phyloP scores from a whole-genome alignment of 2,113 vertebrate species.

The Pteruthius melanotis region DNA sequence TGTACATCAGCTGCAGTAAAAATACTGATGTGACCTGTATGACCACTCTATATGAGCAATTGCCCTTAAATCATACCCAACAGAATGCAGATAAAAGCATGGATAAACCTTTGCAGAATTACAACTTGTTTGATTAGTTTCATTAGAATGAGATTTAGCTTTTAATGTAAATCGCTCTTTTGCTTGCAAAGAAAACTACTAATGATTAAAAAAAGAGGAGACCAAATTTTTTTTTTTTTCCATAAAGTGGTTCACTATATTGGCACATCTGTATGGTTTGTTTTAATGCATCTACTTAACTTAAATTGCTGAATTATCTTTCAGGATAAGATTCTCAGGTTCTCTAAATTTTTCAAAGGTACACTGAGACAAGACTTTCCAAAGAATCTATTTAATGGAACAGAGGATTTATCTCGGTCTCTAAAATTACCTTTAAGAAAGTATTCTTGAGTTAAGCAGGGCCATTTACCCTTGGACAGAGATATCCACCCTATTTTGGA shows the following conservation, averaged over 20 bases:
- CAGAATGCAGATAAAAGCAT: background rate
- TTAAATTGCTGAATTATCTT: constrained; percentile 40
- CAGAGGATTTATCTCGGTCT: background rate
- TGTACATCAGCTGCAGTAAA: background rate
- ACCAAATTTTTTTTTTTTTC: background rate
- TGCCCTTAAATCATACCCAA: background rate
- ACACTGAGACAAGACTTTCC: background rate
- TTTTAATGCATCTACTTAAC: background rate
- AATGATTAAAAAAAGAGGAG: background rate
- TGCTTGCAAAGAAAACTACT: background rate
- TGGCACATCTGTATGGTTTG: background rate
- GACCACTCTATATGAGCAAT: background rate
- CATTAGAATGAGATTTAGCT: background rate
- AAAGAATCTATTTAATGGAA: background rate
- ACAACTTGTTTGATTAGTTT: background rate
- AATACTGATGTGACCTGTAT: background rate
- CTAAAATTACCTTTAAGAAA: background rate
- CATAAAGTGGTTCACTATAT: background rate
- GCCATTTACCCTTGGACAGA: background rate
- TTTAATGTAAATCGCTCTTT: constrained; percentile 1
- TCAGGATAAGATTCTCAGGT: background rate
- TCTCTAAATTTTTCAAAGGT: constrained; percentile 6
- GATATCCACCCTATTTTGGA: background rate
- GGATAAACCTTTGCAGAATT: background rate
- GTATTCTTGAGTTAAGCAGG: background rate